Evolutionary conservation across 2,797 vertebrate species (phyloP), one percentile per base, ranked within the genome.

Genomic region (Harpagifer antarcticus): DNA sequence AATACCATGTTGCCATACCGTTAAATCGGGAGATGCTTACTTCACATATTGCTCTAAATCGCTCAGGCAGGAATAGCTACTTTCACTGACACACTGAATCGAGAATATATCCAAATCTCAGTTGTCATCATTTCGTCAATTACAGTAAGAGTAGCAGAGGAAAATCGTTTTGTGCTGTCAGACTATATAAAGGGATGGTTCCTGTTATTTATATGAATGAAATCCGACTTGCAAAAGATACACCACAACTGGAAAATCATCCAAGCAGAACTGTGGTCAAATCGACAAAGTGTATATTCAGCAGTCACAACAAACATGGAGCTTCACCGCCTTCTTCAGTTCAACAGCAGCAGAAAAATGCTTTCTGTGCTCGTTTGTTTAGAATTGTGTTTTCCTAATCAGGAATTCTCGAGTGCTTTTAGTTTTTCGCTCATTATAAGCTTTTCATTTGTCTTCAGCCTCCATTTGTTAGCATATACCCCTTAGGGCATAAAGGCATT

Each of bases 191-290:
- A 57, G 52, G 7, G 48, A 73, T 23, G 53, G 13, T 58, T 73
- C 47, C 57, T 78, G 63, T 79, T 71, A 78, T 85, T 79, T 68
- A 78, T 82, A 33, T 79, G 52, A 76, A 80, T 74, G 23, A 82
- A 75, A 74, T 82, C 67, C 61, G 37, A 74, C 55, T 37, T 66
- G 62, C n/a, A 52, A 68, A 64, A 84, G 52, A 82, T 63, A 74
- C 82, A 68, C 17, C 42, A 69, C 10, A 68, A 40, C 53, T 77
- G 61, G 65, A 81, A 77, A 82, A 79, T 76, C 45, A 43, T 60
- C 68, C 55, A 33, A 64, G 68, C 49, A 50, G 43, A 66, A 66
- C 54, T 50, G 23, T 63, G 44, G 74, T 74, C 43, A 76, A 78
- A 76, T 58, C 23, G 12, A 49, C 53, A 65, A 54, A 76, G 44